Percentiles rank a stretch among this genome's conserved stretches.
Conservation (phyloP, 2,113 vertebrate species). For the Menura novaehollandiae region DNA sequence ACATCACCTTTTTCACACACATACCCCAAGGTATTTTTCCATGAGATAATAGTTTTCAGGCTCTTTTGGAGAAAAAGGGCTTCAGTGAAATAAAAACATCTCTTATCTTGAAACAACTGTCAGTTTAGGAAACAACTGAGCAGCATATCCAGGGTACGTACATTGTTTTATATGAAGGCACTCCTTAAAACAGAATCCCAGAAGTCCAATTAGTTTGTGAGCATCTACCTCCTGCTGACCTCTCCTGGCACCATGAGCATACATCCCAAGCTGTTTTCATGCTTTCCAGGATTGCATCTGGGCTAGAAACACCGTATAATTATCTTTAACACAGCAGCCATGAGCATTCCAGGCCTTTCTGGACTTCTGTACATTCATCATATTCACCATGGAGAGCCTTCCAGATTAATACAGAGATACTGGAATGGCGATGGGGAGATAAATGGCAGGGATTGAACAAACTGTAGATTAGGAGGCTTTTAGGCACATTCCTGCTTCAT, state of each 20-base stretch:
- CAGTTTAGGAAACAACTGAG: conserved; percentile 42
- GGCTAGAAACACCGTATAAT: background rate
- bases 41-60: background rate
- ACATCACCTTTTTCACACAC: background rate
- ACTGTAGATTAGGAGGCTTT: background rate
- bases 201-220: conserved; percentile 28
- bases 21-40: background rate
- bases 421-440: background rate
- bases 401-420: conserved; percentile 26
- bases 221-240: background rate
- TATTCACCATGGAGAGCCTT: background rate
- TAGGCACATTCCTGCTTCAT: background rate
- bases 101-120: conserved; percentile 42
- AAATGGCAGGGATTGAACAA: background rate
- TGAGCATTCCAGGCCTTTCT: background rate
- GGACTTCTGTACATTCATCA: background rate
- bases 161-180: background rate
- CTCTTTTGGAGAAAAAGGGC: background rate
- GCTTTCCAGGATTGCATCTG: background rate
- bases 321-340: background rate
- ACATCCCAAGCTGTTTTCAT: background rate
- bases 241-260: background rate
- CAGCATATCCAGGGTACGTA: background rate
- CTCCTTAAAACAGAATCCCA: conserved; percentile 10
- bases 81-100: conserved; percentile 25